phyloP scores from a whole-genome alignment of 2,797 vertebrate species.

The Lerista edwardsae region DNA sequence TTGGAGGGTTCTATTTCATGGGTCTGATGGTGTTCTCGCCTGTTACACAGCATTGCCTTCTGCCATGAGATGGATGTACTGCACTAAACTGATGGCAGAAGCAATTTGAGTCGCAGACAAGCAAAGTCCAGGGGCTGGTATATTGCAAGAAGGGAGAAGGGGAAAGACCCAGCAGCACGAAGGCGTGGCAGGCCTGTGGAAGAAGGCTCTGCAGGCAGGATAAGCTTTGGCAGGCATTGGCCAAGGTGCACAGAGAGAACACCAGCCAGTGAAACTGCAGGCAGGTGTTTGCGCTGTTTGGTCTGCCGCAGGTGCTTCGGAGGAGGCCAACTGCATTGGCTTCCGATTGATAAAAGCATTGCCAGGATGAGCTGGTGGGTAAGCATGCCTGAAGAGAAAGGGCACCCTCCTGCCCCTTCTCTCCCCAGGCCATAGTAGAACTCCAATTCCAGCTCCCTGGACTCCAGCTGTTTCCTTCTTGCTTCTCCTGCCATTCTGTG shows the following conservation, averaged over 20 bases:
- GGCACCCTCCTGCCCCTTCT: not conserved
- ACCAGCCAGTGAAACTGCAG: not conserved
- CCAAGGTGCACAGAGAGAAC: not conserved
- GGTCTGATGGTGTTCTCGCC: not conserved
- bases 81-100: not conserved
- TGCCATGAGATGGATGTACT: not conserved
- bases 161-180: not conserved
- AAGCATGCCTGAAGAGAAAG: not conserved
- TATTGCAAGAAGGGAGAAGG: not conserved
- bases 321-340: not conserved
- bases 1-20: not conserved
- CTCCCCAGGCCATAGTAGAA: not conserved
- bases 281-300: not conserved
- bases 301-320: not conserved
- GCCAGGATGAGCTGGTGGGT: not conserved
- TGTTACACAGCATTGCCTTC: not conserved
- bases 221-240: not conserved
- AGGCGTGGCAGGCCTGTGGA: not conserved
- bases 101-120: not conserved
- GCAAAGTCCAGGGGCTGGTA: not conserved
- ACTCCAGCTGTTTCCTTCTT: slow-evolving; percentile 4
- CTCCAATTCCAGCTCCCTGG: slow-evolving; percentile 5
- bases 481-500: not conserved
- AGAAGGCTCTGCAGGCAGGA: not conserved
- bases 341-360: not conserved